Conservation (phyloP, 2,888 invertebrate genomes). For the Emmelina monodactyla region DNA sequence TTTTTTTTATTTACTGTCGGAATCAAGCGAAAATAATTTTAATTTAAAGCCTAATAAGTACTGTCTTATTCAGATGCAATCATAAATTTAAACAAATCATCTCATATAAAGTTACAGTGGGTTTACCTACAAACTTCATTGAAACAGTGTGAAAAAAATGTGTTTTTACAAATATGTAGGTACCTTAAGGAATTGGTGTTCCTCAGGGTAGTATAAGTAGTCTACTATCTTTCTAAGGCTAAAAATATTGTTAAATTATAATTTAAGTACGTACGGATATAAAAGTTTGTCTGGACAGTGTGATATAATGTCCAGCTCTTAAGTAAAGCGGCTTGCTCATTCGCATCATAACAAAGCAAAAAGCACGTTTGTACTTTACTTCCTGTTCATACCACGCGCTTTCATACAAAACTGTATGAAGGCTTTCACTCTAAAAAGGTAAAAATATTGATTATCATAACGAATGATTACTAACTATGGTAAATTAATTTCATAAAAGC, state of each 20-base stretch:
- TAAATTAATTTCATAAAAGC: constrained; percentile 22
- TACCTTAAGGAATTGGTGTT: too few relatives aligned
- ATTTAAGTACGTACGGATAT: constrained; percentile 35
- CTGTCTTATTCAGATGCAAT: too few relatives aligned
- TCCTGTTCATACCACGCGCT: constrained; percentile 63
- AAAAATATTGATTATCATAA: not conserved
- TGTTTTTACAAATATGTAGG: too few relatives aligned
- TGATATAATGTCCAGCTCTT: constrained; percentile 54
- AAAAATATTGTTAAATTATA: not conserved
- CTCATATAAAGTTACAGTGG: too few relatives aligned
- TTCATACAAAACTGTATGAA: constrained; percentile 53
- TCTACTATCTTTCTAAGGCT: too few relatives aligned
- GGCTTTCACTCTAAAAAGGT: constrained; percentile 35
- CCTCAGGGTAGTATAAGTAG: too few relatives aligned
- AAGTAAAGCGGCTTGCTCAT: constrained; percentile 43
- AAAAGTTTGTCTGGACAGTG: constrained; percentile 56
- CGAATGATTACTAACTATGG: constrained; percentile 20
- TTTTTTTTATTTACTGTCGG: too few relatives aligned
- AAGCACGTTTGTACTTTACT: constrained; percentile 37
- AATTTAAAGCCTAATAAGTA: too few relatives aligned
- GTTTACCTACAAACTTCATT: too few relatives aligned
- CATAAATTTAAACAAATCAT: too few relatives aligned
- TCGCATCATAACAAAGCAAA: constrained; percentile 56
- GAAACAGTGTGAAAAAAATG: too few relatives aligned
- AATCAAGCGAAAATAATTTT: too few relatives aligned